phyloP scores from a whole-genome alignment of 2,888 invertebrate genomes.

The Plagodis pulveraria region DNA sequence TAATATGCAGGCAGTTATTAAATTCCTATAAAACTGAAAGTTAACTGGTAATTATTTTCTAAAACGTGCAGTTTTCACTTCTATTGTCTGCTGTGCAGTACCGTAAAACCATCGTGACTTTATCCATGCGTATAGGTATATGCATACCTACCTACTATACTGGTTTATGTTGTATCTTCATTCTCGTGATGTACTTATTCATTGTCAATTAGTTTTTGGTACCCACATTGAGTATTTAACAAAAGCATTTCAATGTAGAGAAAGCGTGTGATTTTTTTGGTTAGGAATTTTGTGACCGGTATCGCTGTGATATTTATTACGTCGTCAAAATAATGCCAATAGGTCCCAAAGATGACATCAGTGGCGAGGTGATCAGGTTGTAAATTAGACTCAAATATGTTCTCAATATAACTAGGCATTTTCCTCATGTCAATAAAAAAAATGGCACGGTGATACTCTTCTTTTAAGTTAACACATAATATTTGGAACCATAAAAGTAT shows the following conservation, averaged over 20 bases:
- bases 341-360: too few relatives aligned
- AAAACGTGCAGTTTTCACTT: conserved; percentile 72
- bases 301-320: too few relatives aligned
- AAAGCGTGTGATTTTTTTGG: conserved; percentile 24
- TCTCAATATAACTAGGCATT: too few relatives aligned
- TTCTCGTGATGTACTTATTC: background rate
- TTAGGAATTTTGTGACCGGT: background rate
- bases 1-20: conserved; percentile 32
- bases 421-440: too few relatives aligned
- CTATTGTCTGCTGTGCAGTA: conserved; percentile 73
- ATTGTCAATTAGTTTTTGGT: conserved; percentile 1
- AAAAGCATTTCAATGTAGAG: conserved; percentile 14
- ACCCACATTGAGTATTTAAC: conserved; percentile 1
- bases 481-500: too few relatives aligned
- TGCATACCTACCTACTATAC: conserved; percentile 21
- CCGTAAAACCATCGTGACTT: conserved; percentile 64
- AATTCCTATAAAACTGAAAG: conserved; percentile 63
- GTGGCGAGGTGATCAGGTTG: too few relatives aligned
- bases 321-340: too few relatives aligned
- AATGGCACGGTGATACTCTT: too few relatives aligned
- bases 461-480: too few relatives aligned
- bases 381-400: too few relatives aligned
- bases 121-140: conserved; percentile 33
- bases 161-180: too few relatives aligned
- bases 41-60: conserved; percentile 60